Percentiles rank a stretch among this genome's conserved stretches.
These are phyloP conservation scores for Acanthosepion esculentum DNA, from an alignment of 2,888 invertebrate genomes.

Conservation along the genomic window DNA sequence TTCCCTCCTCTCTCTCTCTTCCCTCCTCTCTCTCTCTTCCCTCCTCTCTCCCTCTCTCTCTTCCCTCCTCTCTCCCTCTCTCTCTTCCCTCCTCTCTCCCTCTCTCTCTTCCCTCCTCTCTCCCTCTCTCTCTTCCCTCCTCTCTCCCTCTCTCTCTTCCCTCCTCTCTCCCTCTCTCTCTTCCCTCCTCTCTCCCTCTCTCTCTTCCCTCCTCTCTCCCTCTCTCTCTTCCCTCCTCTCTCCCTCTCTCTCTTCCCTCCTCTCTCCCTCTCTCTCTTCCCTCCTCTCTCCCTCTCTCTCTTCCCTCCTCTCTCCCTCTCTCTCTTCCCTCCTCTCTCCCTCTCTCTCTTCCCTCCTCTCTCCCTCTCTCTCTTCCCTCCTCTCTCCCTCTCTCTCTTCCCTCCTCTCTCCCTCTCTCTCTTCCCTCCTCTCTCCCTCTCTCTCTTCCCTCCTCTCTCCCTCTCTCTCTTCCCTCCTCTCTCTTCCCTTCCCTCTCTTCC, in stretches of 20 bases:
- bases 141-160: not conserved
- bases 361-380: not conserved
- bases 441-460: no score
- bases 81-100: no score
- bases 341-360: not conserved
- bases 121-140: no score
- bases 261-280: not conserved
- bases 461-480: no score
- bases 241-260: not conserved
- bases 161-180: not conserved
- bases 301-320: not conserved
- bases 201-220: not conserved
- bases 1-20: no score
- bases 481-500: not conserved
- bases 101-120: no score
- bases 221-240: not conserved
- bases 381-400: no score
- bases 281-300: not conserved
- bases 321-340: not conserved
- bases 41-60: no score
- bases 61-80: no score
- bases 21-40: no score
- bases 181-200: not conserved
- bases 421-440: no score
- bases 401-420: no score